Conservation (phyloP, 2,888 invertebrate species). For the Andrena hattorfiana region DNA sequence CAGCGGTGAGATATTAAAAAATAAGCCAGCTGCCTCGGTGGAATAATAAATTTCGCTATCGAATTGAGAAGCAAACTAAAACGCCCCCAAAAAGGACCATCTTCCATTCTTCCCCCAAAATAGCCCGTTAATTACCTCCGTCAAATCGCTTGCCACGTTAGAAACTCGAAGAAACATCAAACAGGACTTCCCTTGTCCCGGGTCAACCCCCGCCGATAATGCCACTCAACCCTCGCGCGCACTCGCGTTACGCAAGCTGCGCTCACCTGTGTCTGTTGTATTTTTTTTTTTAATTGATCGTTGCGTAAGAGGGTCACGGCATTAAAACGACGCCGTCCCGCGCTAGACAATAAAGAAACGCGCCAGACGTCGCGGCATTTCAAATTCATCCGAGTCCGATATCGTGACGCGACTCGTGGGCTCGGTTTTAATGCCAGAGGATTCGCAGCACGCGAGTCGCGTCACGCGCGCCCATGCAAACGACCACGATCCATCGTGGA, state of each 20-base stretch:
- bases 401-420: slow-evolving; percentile 48
- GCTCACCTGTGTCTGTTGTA: slow-evolving; percentile 52
- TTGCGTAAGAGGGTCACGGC: slow-evolving; percentile 49
- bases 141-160: not conserved
- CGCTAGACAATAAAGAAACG: slow-evolving; percentile 52
- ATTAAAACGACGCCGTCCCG: slow-evolving; percentile 12
- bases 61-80: no score
- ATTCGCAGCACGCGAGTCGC: slow-evolving; percentile 54
- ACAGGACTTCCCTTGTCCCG: not conserved
- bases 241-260: slow-evolving; percentile 37
- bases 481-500: slow-evolving; percentile 7
- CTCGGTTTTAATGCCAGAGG: slow-evolving; percentile 38
- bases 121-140: no score
- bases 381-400: slow-evolving; percentile 37
- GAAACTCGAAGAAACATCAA: not conserved
- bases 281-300: slow-evolving; percentile 56
- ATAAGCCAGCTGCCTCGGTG: no score
- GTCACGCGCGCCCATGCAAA: slow-evolving; percentile 18
- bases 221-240: slow-evolving; percentile 6
- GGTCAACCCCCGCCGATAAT: slow-evolving; percentile 26
- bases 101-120: not conserved
- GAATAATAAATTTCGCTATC: no score
- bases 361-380: slow-evolving; percentile 46
- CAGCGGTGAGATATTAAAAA: not conserved
- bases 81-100: no score